A percentile compares a stretch with the other conserved stretches of the same genome.
phyloP scores from a whole-genome alignment of 2,888 invertebrate species.

The Nyleta sp. region DNA sequence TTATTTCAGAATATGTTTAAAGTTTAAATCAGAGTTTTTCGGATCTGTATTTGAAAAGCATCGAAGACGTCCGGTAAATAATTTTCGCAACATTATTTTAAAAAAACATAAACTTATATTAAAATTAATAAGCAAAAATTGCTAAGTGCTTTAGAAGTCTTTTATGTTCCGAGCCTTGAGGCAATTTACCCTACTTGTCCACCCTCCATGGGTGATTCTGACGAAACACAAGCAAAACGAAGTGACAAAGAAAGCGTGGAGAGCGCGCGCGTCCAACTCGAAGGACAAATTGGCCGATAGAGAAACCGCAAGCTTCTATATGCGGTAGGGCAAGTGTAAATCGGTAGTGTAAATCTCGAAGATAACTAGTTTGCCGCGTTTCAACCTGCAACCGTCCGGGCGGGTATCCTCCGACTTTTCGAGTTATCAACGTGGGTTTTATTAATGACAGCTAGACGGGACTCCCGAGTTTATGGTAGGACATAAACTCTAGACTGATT shows the following conservation, averaged over 20 bases:
- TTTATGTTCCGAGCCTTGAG: too few species aligned
- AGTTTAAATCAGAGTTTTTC: too few species aligned
- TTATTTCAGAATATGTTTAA: too few species aligned
- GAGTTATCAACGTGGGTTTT: slow-evolving; percentile 82
- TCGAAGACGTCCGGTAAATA: too few species aligned
- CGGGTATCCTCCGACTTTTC: slow-evolving; percentile 80
- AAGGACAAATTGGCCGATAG: slow-evolving; percentile 60
- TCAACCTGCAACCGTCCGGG: slow-evolving; percentile 58
- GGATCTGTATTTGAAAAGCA: too few species aligned
- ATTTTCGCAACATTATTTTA: too few species aligned
- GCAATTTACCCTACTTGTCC: too few species aligned
- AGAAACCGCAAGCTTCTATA: slow-evolving; percentile 56
- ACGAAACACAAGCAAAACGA: slow-evolving; percentile 6
- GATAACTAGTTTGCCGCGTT: slow-evolving; percentile 68
- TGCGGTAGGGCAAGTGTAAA: slow-evolving; percentile 62
- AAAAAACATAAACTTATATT: too few species aligned
- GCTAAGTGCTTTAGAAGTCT: too few species aligned
- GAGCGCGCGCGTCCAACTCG: slow-evolving; percentile 12
- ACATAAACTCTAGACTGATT: slow-evolving; percentile 83
- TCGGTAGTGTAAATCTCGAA: slow-evolving; percentile 69
- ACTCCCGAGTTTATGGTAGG: slow-evolving; percentile 77
- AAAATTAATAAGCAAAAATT: too few species aligned
- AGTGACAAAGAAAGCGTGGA: slow-evolving; percentile 19
- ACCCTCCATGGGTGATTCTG: too few species aligned
- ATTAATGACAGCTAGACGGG: slow-evolving; percentile 81